Percentiles rank a stretch among this genome's conserved stretches.
Evolutionary conservation across 2,113 vertebrate genomes (phyloP).

Genomic region (Morone chrysops): DNA sequence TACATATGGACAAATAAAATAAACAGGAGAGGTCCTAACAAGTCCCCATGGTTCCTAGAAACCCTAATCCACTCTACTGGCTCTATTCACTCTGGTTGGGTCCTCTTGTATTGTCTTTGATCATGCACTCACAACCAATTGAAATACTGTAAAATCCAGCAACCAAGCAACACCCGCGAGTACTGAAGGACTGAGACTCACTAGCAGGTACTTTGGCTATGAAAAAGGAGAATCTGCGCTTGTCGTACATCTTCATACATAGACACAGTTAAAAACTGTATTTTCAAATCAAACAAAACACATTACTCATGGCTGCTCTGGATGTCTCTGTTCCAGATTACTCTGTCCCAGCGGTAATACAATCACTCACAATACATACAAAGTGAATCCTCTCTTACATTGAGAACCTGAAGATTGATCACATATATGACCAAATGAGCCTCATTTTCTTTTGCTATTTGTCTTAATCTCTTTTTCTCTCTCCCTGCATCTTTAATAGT

Average conservation of each 20-base stretch:
- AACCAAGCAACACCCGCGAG: not conserved
- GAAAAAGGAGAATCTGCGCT: not conserved
- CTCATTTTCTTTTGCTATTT: slow-evolving; percentile 18
- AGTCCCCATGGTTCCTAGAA: not conserved
- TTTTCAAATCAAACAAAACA: slow-evolving; percentile 9
- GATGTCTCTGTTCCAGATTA: slow-evolving; percentile 24
- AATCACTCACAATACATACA: slow-evolving; percentile 24
- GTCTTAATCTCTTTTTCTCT: slow-evolving; percentile 24
- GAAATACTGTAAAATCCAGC: not conserved
- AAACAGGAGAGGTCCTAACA: too few relatives aligned
- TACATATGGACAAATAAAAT: not conserved
- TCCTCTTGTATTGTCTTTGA: not conserved
- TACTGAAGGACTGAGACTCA: not conserved
- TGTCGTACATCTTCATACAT: not conserved
- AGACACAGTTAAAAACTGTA: not conserved
- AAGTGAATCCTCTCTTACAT: slow-evolving; percentile 23
- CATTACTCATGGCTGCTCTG: slow-evolving; percentile 12
- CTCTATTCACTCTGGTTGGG: too few relatives aligned
- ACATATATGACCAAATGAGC: not conserved
- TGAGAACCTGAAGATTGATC: slow-evolving; percentile 31
- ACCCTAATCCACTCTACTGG: too few relatives aligned
- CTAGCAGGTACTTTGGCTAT: not conserved
- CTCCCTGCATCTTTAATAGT: slow-evolving; percentile 19
- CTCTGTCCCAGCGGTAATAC: slow-evolving; percentile 13
- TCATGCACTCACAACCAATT: too few relatives aligned